Base-by-base conservation (phyloP, 2,113 vertebrate species). In the Poeciliopsis retropinna region DNA sequence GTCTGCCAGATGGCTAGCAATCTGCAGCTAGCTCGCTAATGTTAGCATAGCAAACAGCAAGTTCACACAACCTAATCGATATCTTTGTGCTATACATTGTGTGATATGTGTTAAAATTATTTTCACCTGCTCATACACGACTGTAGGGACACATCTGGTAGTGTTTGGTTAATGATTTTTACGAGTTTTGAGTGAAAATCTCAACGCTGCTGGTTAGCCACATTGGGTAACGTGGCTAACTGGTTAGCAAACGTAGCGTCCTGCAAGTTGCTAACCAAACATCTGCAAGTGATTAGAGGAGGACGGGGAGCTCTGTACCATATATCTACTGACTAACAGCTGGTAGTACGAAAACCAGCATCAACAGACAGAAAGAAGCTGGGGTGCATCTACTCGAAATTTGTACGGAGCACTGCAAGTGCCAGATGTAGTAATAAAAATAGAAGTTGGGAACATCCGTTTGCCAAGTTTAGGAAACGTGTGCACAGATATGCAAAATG, bases 281-380 rank as follows among this genome's bases (percentile, higher is more conserved):
- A 95, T 95, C 94, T 95, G 94, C 91, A 92, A 94, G 90, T 90
- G 89, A 94, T 94, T 90, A 94, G 86, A 81, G 81, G 71, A 75
- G 74, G 61, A 90, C 80, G 79, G 78, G 83, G 51, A 17, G 51
- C 82, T 73, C 64, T 75, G 64, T 79, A 79, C 78, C 79, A 77
- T 86, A 73, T 75, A 79, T 82, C 64, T 68, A 64, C 83, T 82
- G 89, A 63, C 80, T 60, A 68, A 65, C 62, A 76, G 68, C 79
- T 80, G 84, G 73, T 86, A 87, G 51, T 72, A 70, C 64, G 78
- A 72, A 54, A 60, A 79, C 68, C 75, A 68, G 69, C 72, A 80
- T 69, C 60, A 70, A 37, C 27, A 11, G 71, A 41, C 27, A 41
- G 27, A 29, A 13, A 32, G 54, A 69, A 73, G 75, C 68, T 76